Percentiles rank a stretch among this genome's conserved stretches.
Evolutionary conservation across 1,140 invertebrate species (phyloP).

Genomic region (Leptinotarsa texana): DNA sequence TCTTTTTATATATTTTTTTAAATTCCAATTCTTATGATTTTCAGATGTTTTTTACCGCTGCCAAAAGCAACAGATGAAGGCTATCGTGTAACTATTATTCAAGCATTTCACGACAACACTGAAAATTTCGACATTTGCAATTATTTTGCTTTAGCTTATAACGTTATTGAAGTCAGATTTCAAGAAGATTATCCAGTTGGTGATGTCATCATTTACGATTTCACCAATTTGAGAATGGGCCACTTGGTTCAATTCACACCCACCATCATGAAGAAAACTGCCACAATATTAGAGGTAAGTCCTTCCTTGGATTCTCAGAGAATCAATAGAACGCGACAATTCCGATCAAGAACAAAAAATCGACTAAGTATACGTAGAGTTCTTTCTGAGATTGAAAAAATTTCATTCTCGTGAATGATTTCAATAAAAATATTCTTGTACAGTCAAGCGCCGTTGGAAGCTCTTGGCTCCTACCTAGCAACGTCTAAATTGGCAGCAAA

Average conservation of each 20-base stretch:
- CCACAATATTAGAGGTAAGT: slow-evolving; percentile 36
- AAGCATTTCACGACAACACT: slow-evolving; percentile 28
- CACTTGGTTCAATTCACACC: slow-evolving; percentile 35
- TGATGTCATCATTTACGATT: slow-evolving; percentile 36
- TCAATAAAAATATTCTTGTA: too few species aligned
- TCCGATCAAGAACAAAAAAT: too few species aligned
- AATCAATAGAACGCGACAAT: too few species aligned
- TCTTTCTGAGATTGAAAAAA: too few species aligned
- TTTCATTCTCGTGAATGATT: too few species aligned
- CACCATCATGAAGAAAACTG: slow-evolving; percentile 29
- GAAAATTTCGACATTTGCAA: slow-evolving; percentile 32
- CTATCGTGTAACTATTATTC: slow-evolving; percentile 31
- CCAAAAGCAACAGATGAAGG: slow-evolving; percentile 34
- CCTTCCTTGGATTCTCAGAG: too few species aligned
- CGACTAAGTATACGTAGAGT: too few species aligned
- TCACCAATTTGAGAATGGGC: slow-evolving; percentile 28
- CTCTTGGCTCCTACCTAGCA: too few species aligned
- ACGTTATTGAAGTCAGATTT: slow-evolving; percentile 36
- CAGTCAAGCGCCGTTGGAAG: too few species aligned
- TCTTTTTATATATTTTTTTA: too few species aligned
- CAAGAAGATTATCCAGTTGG: slow-evolving; percentile 32
- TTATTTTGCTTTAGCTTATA: slow-evolving; percentile 35
- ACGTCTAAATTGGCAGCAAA: too few species aligned
- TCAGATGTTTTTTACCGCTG: slow-evolving; percentile 20
- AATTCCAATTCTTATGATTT: background rate